phyloP scores from a whole-genome alignment of 2,797 vertebrate species.

The Rhinoraja longicauda region DNA sequence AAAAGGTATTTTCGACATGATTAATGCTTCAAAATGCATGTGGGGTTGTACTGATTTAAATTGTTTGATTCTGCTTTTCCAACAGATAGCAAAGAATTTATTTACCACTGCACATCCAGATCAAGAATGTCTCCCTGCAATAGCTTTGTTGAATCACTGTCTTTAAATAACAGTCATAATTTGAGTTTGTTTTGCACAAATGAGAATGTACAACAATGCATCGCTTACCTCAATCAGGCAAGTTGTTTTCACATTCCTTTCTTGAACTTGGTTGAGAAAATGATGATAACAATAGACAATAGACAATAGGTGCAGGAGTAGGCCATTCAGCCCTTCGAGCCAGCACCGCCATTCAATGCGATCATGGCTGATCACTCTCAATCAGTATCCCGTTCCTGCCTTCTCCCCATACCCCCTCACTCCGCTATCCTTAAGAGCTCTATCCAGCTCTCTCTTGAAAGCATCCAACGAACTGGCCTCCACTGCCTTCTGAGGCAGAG shows the following conservation, averaged over 20 bases:
- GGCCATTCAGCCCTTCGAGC: too few species aligned
- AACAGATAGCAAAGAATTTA: conserved; percentile 55
- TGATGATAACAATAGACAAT: too few species aligned
- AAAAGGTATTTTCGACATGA: background rate
- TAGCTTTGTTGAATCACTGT: conserved; percentile 62
- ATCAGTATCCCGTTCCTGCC: too few species aligned
- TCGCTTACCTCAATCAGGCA: conserved; percentile 88
- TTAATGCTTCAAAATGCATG: background rate
- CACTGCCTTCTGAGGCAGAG: too few species aligned
- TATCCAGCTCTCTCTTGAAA: too few species aligned
- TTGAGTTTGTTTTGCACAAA: conserved; percentile 87
- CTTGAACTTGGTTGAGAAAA: too few species aligned
- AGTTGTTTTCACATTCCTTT: conserved; percentile 40
- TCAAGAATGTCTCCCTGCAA: conserved; percentile 69
- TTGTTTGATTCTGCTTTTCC: conserved; percentile 43
- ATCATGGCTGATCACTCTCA: too few species aligned
- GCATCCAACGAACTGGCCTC: too few species aligned
- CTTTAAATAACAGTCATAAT: conserved; percentile 66
- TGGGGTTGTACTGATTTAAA: background rate
- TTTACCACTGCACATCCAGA: conserved; percentile 65
- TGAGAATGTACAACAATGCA: conserved; percentile 79
- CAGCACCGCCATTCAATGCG: too few species aligned
- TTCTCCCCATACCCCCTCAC: too few species aligned
- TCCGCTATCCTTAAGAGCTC: too few species aligned
- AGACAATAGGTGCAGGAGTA: too few species aligned